phyloP scores from a whole-genome alignment of 2,888 invertebrate genomes.

The Gymnosoma rotundatum region DNA sequence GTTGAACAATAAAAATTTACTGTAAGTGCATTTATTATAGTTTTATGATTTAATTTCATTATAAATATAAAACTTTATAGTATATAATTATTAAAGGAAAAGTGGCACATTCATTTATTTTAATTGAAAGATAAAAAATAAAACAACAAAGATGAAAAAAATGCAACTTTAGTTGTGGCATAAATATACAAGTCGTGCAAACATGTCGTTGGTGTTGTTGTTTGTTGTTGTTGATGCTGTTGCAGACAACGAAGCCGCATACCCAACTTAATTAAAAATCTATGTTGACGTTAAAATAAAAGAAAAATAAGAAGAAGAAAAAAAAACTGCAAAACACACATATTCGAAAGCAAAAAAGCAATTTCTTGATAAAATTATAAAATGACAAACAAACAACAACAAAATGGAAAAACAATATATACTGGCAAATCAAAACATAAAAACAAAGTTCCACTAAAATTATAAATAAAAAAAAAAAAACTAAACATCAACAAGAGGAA shows the following conservation, averaged over 20 bases:
- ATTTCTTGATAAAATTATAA: conserved; percentile 69
- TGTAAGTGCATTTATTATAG: neutral
- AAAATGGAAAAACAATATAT: conserved; percentile 20
- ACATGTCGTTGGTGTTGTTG: conserved; percentile 66
- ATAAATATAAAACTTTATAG: conserved; percentile 35
- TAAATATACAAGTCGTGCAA: conserved; percentile 68
- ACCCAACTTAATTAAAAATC: conserved; percentile 71
- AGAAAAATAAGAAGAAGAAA: conserved; percentile 26
- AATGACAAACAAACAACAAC: conserved; percentile 56
- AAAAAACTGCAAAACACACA: conserved; percentile 10
- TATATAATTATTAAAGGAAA: conserved; percentile 46
- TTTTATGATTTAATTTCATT: conserved; percentile 43
- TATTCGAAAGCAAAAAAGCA: conserved; percentile 60
- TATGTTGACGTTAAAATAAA: conserved; percentile 69
- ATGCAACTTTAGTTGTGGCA: conserved; percentile 66
- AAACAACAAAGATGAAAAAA: conserved; percentile 71
- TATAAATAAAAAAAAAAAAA: conserved; percentile 41
- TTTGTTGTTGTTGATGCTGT: conserved; percentile 56
- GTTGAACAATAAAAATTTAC: neutral
- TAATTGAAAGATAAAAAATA: conserved; percentile 77
- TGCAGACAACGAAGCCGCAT: conserved; percentile 56
- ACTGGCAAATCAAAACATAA: conserved; percentile 20
- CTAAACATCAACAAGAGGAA: conserved; percentile 41
- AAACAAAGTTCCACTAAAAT: conserved; percentile 40
- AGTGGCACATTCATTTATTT: conserved; percentile 72